Evolutionary conservation across 2,797 vertebrate species (phyloP).

Genomic region (Enteromius paludinosus): DNA sequence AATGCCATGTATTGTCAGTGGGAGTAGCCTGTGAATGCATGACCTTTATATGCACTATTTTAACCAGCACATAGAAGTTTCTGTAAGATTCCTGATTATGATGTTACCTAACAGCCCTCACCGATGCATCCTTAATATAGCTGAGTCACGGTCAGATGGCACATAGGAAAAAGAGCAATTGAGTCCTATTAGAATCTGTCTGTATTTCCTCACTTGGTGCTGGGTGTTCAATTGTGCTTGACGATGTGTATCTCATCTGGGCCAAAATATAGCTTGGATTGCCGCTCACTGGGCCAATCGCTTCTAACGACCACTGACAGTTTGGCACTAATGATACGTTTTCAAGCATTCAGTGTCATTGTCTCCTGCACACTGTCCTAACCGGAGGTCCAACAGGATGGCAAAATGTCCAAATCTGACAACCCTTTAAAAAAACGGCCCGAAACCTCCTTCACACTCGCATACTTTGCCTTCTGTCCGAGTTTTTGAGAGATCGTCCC

Average conservation of each 20-base stretch:
- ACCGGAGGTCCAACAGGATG: constrained; percentile 21
- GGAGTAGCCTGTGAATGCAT: neutral
- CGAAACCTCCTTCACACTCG: constrained; percentile 8
- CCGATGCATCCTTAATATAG: constrained; percentile 7
- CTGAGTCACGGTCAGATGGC: constrained; percentile 16
- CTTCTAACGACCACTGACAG: constrained; percentile 30
- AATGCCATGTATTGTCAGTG: neutral
- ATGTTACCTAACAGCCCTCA: constrained; percentile 5
- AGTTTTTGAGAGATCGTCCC: constrained; percentile 36
- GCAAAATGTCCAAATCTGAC: constrained; percentile 34
- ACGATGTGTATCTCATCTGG: constrained; percentile 26
- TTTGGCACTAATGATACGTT: constrained; percentile 46
- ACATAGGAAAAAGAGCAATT: constrained; percentile 27
- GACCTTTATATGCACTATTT: constrained; percentile 16
- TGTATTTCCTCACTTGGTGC: constrained; percentile 4
- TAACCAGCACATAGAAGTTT: constrained; percentile 7
- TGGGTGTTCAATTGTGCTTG: constrained; percentile 7
- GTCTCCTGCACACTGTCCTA: constrained; percentile 29
- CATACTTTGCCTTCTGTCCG: neutral
- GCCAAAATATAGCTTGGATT: constrained; percentile 37
- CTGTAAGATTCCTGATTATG: constrained; percentile 9
- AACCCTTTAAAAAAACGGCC: constrained; percentile 3
- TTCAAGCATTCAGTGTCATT: constrained; percentile 39
- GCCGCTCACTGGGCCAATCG: constrained; percentile 17
- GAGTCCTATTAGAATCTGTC: constrained; percentile 34